A percentile compares a stretch with the other conserved stretches of the same genome.
Evolutionary conservation across 2,888 invertebrate genomes (phyloP).

Genomic region (Cantharis rufa): DNA sequence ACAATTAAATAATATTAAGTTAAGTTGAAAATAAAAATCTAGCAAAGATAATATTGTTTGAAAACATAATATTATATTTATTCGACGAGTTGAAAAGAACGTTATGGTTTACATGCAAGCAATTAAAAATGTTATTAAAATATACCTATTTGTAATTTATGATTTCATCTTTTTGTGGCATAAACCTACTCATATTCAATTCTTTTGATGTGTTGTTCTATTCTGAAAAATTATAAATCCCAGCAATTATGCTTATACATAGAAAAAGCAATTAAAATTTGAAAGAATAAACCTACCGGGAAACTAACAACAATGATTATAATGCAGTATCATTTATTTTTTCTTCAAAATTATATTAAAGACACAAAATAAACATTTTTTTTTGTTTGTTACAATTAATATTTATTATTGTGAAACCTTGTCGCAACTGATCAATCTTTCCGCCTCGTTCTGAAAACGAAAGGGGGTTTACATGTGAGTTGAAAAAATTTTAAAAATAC

Average conservation of each 20-base stretch:
- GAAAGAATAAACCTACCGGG: neutral
- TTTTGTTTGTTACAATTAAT: slow-evolving; percentile 29
- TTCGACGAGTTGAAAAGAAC: no score
- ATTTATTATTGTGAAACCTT: slow-evolving; percentile 41
- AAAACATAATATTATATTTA: no score
- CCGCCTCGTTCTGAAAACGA: slow-evolving; percentile 52
- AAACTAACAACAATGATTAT: neutral
- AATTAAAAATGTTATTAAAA: neutral
- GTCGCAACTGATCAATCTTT: slow-evolving; percentile 50
- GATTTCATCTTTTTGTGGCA: neutral
- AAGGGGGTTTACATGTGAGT: neutral
- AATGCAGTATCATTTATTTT: slow-evolving; percentile 10
- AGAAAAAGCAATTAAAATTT: no score
- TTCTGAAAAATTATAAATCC: neutral
- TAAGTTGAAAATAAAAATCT: no score
- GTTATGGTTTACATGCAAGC: no score
- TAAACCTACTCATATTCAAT: neutral
- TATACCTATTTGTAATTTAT: neutral
- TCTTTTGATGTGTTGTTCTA: neutral
- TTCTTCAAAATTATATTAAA: slow-evolving; percentile 13
- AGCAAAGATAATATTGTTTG: no score
- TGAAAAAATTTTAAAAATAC: neutral
- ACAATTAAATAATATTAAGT: no score
- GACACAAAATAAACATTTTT: slow-evolving; percentile 23
- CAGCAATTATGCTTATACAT: no score